Evolutionary conservation across 2,113 vertebrate species (phyloP), one percentile per base, ranked within the genome.

Genomic region (Anguilla japonica): DNA sequence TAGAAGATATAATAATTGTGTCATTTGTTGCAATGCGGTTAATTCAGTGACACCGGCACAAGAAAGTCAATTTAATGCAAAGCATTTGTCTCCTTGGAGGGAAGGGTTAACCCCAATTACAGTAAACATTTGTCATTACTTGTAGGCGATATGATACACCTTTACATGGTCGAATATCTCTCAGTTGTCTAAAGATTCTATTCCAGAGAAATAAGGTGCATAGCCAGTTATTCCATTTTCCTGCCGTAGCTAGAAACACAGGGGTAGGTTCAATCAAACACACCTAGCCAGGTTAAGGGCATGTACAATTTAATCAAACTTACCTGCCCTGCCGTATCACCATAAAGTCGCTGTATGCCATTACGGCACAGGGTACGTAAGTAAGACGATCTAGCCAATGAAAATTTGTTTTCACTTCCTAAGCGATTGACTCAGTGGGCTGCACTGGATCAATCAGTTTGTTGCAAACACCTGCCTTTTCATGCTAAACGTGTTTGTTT

Each of bases 141-240:
- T 53, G 2, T 14, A 11, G 50, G 50, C 50, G 0, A 53, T 53
- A 53, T 53, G 50, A 53, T 53, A 53, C 13, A 53, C 50, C 50
- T 53, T 53, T 53, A 5, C 50, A 13, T 53, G 26, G 60, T 67
- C 88, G 89, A 92, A 93, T 92, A 91, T 92, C 92, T 93, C 91
- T 92, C 92, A 91, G 93, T 94, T 94, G 93, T 92, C 91, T 89
- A 81, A 90, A 87, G 89, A 88, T 91, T 93, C 91, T 40, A 80
- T 91, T 92, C 92, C 93, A 90, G 83, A 92, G 92, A 91, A 92
- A 91, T 91, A 88, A 91, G 91, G 13, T 53, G 13, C 11, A 53
- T 9, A 13, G 50, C 13, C 50, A 53, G 50, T 46, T 9, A 46
- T 46, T 46, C 50, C 90, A 91, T 88, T 81, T 67, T 86, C 1